Evolutionary conservation across 2,888 invertebrate genomes (phyloP), one percentile per base, ranked within the genome.

Genomic region (Morpho deidamia): DNA sequence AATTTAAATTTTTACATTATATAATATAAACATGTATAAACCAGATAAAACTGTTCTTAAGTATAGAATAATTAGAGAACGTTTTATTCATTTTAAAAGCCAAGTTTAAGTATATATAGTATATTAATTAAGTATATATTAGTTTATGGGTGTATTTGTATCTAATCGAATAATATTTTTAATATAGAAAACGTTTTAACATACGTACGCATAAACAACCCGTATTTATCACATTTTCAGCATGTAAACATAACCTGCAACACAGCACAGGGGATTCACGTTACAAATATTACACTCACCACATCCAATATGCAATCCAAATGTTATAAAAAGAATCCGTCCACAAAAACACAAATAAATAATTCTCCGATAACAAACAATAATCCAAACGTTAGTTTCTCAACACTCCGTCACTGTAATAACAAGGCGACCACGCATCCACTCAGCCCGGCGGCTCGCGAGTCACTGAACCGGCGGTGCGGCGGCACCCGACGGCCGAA

Each of bases 251-350:
- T 50, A 47, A 45, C 48, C 41, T 48, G 35, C 35, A 44, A 49
- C 44, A 39, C 49, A 44, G 41, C 14, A 45, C 39, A 12, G 40
- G 32, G 43, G 42, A 49, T 37, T 37, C 35, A 50, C 42, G 37
- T 14, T 35, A 9, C 23, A 40, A 50, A 50, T 35, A 47, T 33
- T 38, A 43, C 44, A 82, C 85, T 84, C 63, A 86, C 87, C 81
- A 68, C 72, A 76, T 86, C 85, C 86, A 80, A 84, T 83, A 75
- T 81, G 86, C 86, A 87, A 87, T 87, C 87, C 87, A 87, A 87
- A 78, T 73, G 78, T 75, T 48, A 41, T 33, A 1, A 49, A 41
- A 81, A 76, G 73, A 76, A 79, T 80, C 78, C 74, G 70, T 78
- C 81, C 77, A 83, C 80, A 79, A 39, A n/a, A 37, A 37, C 74